Percentiles rank a stretch among this genome's conserved stretches.
These are phyloP conservation scores for Myotis lucifugus DNA, from an alignment of 2,113 vertebrate genomes.

Conservation along the genomic window DNA sequence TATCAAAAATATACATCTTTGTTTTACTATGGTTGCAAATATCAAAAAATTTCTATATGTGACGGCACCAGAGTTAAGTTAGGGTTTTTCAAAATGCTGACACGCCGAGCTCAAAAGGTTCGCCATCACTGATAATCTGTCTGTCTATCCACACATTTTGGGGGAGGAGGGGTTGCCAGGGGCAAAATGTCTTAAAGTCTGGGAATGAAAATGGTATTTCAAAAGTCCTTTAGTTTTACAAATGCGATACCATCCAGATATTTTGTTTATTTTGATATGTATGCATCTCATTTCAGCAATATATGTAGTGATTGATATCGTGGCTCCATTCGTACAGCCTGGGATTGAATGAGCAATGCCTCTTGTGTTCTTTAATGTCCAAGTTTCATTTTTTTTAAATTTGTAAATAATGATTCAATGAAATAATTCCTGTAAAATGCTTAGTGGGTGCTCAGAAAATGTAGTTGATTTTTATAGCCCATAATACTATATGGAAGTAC, in stretches of 20 bases:
- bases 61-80: no score
- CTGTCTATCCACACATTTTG: background rate
- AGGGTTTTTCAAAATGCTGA: no score
- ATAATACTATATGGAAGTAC: background rate
- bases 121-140: background rate
- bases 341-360: constrained; percentile 4
- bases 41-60: no score
- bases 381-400: background rate
- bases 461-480: background rate
- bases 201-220: constrained; percentile 13
- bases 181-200: background rate
- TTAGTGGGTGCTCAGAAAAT: constrained; percentile 39
- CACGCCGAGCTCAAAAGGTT: no score
- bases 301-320: background rate
- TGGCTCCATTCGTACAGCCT: background rate
- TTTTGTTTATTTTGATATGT: background rate
- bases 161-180: background rate
- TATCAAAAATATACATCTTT: no score
- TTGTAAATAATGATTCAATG: constrained; percentile 12
- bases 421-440: constrained; percentile 33
- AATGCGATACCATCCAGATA: background rate
- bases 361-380: background rate
- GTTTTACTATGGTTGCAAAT: no score
- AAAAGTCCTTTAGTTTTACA: constrained; percentile 33
- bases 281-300: constrained; percentile 20